These are phyloP conservation scores for Acanthiza pusilla DNA, from an alignment of 2,797 vertebrate species.

Conservation along the genomic window DNA sequence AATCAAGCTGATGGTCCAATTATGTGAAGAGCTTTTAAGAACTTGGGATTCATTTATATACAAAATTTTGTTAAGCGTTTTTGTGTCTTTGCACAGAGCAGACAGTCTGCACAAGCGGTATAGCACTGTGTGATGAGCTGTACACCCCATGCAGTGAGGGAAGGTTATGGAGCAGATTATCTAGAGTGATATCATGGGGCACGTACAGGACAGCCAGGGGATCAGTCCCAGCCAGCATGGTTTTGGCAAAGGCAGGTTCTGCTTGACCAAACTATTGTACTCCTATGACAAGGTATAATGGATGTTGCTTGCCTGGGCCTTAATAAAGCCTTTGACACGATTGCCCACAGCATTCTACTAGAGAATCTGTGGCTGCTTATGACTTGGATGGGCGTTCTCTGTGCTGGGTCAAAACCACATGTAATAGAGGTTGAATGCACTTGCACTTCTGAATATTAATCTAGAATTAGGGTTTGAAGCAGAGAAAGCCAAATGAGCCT, in stretches of 20 bases:
- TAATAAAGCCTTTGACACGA: not conserved
- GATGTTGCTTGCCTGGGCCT: not conserved
- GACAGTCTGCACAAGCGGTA: not conserved
- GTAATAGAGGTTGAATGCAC: not conserved
- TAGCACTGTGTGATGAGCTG: not conserved
- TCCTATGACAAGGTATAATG: not conserved
- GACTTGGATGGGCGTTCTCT: rapidly evolving
- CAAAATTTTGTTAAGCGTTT: not conserved
- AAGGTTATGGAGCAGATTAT: not conserved
- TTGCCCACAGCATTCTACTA: not conserved
- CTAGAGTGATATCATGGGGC: not conserved
- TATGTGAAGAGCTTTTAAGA: not conserved
- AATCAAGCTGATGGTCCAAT: not conserved
- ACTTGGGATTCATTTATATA: not conserved
- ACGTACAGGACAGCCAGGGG: not conserved
- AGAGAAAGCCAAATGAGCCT: not conserved
- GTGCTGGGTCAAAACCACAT: not conserved
- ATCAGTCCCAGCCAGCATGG: not conserved
- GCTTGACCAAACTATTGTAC: not conserved
- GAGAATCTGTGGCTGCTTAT: not conserved
- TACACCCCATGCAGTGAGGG: not conserved
- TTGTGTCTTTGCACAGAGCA: not conserved
- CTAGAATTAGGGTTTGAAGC: not conserved
- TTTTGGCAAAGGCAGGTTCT: not conserved
- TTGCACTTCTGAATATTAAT: not conserved